These are phyloP conservation scores for Phyllotis vaccarum DNA, from an alignment of 2,797 vertebrate genomes.

Conservation along the genomic window DNA sequence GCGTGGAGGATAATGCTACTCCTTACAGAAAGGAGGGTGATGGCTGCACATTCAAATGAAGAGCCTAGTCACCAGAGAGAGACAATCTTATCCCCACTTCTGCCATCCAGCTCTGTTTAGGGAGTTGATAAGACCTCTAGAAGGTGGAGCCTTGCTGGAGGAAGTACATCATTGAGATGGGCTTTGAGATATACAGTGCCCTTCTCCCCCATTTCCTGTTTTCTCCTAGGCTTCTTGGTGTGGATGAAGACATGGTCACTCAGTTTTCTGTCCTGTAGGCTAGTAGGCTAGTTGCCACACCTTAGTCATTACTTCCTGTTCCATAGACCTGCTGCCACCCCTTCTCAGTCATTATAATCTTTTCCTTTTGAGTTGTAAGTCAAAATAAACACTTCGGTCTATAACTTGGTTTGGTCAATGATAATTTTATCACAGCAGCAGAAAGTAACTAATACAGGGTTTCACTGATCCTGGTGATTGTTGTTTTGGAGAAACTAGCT, in stretches of 20 bases:
- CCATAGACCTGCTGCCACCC: not conserved
- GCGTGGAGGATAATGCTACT: not conserved
- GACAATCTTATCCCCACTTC: not conserved
- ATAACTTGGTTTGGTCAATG: not conserved
- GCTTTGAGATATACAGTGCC: not conserved
- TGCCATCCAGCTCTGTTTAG: not conserved
- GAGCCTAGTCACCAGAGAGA: not conserved
- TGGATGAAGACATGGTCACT: not conserved
- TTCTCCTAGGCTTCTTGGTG: not conserved
- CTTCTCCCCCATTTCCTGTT: not conserved
- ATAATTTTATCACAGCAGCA: not conserved
- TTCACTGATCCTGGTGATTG: accelerated
- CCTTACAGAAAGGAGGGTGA: not conserved
- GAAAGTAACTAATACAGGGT: not conserved
- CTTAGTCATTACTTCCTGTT: no score
- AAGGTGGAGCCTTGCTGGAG: not conserved
- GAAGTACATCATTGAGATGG: not conserved
- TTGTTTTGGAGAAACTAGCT: not conserved
- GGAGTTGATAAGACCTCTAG: not conserved
- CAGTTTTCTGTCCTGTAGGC: no score
- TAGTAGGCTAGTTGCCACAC: no score
- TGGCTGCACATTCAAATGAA: not conserved
- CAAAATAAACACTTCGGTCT: not conserved
- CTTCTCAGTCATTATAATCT: not conserved
- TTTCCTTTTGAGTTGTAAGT: not conserved